Evolutionary conservation across 1,140 invertebrate species (phyloP).

Genomic region (Lethrus apterus): DNA sequence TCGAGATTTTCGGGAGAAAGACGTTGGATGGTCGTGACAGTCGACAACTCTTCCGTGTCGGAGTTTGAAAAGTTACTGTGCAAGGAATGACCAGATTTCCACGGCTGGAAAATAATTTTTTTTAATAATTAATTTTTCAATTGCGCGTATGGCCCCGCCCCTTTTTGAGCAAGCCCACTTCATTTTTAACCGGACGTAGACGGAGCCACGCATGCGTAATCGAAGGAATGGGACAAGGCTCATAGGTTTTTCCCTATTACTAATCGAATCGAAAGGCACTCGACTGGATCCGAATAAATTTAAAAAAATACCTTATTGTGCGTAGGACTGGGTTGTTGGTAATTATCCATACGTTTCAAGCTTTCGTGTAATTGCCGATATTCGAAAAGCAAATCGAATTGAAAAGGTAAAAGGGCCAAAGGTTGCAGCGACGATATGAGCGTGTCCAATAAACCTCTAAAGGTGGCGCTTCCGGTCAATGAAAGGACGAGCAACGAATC

Average conservation of each 20-base stretch:
- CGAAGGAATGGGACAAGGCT: no score
- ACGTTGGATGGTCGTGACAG: constrained; percentile 34
- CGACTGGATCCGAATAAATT: no score
- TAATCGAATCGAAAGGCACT: no score
- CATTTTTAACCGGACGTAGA: no score
- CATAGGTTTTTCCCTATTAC: no score
- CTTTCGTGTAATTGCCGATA: constrained; percentile 68
- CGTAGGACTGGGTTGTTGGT: constrained; percentile 36
- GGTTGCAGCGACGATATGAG: constrained; percentile 68
- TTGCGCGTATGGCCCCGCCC: neutral
- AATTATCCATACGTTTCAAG: constrained; percentile 57
- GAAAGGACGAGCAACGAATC: constrained; percentile 63
- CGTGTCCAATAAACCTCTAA: constrained; percentile 60
- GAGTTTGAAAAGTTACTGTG: constrained; percentile 44
- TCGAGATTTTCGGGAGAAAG: constrained; percentile 39
- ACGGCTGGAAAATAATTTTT: constrained; percentile 21
- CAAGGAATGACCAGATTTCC: constrained; percentile 40
- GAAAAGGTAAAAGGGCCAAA: constrained; percentile 67
- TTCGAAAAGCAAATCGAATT: constrained; percentile 73
- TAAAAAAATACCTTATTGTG: constrained; percentile 36
- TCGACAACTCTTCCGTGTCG: constrained; percentile 37
- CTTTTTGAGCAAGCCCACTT: no score
- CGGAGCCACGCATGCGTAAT: no score
- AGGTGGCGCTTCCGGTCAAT: constrained; percentile 55
- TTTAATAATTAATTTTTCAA: neutral